Evolutionary conservation across 2,797 vertebrate genomes (phyloP).

Genomic region (Balearica regulorum): DNA sequence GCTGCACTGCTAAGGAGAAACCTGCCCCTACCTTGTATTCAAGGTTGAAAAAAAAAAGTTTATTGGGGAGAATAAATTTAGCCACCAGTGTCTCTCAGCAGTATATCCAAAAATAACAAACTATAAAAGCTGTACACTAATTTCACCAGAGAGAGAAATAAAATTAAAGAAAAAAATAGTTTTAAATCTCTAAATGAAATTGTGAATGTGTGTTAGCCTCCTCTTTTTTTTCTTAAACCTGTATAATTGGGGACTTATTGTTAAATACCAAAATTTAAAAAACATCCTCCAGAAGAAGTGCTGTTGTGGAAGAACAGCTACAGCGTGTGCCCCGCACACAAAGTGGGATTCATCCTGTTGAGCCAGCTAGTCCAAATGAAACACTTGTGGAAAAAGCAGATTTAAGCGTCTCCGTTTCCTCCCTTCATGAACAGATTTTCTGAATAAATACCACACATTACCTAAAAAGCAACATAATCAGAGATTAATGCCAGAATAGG

Average conservation of each 20-base stretch:
- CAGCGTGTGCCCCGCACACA: background rate
- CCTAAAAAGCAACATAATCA: background rate
- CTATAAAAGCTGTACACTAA: background rate
- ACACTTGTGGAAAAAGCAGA: background rate
- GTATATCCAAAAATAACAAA: background rate
- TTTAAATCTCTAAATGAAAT: background rate
- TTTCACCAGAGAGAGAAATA: background rate
- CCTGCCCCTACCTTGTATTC: fast-evolving
- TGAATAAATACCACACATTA: background rate
- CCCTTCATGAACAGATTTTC: background rate
- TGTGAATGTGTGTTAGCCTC: background rate
- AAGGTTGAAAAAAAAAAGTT: background rate
- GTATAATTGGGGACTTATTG: background rate
- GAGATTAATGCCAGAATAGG: background rate
- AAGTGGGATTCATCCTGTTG: background rate
- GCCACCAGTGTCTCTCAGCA: background rate
- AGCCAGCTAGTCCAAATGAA: background rate
- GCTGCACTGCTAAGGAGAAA: background rate
- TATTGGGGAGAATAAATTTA: background rate
- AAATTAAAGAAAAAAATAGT: background rate
- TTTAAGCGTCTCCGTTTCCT: background rate
- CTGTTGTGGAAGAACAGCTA: background rate
- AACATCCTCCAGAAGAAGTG: background rate
- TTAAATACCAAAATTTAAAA: background rate
- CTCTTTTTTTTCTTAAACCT: background rate